Base-by-base conservation (phyloP, 2,888 invertebrate genomes). In the Dicyrtomina minuta region DNA sequence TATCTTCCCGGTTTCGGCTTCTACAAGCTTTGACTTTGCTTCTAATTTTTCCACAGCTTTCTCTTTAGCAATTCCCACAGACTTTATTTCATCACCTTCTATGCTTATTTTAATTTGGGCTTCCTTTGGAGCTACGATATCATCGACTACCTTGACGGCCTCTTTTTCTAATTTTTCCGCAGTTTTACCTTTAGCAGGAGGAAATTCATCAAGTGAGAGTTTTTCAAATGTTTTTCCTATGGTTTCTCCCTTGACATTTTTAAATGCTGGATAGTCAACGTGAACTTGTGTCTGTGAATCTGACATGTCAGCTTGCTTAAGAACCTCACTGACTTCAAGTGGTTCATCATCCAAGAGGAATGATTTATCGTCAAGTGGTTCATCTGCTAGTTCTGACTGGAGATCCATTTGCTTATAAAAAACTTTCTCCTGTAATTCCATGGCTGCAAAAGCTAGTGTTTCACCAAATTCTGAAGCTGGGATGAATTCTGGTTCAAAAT, bases 371-470 rank as follows among this genome's bases (percentile, higher is more conserved):
- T 33, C 33, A 3, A 33, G 33, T 55, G 49, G 27, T 10, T 51
- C 53, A 12, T 27, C 61, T 22, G 12, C 27, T 12, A 68, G 22
- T 39, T 68, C 68, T 1, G 68, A 26, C n/a, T 61, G 68, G 12
- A 68, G 43, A 68, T 68, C 68, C 26, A 39, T 39, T 26, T 68
- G 68, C 22, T 68, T 68, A 24, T 68, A 68, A 24, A 68, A 68
- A 5, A 68, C 61, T 43, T 49, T 60, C 44, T 68, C 58, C 33
- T 51, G 68, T 17, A 68, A 26, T 24, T 68, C 68, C 66, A 66
- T 58, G 1, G 49, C 66, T 6, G 58, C 58, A 13, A 59, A 51
- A 0, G 53, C 64, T 12, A 64, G 20, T 20, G 27, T 17, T n/a
- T 51, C 51, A 5, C 51, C 64, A 39, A 64, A 64, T 39, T 33